Conservation (phyloP, 30 jellyfish, hydroid and myxozoan genomes). For the Hydra vulgaris region DNA sequence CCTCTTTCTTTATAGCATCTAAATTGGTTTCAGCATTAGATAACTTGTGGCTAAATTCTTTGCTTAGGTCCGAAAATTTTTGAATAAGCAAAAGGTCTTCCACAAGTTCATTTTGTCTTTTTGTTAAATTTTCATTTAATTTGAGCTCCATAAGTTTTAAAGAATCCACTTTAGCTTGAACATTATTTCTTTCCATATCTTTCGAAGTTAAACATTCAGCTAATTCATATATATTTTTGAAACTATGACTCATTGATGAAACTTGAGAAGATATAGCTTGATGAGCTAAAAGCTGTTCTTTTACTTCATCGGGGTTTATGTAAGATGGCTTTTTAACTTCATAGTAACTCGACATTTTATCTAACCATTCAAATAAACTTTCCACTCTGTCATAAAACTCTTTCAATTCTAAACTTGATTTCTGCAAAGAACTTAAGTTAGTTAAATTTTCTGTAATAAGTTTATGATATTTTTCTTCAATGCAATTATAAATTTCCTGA, state of each 20-base stretch:
- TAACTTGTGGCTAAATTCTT: conserved; percentile 42
- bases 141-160: conserved; percentile 57
- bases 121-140: conserved; percentile 41
- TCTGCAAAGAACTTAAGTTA: conserved; percentile 62
- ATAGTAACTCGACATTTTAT: conserved; percentile 35
- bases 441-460: conserved; percentile 59
- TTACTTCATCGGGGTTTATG: conserved; percentile 67
- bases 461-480: conserved; percentile 33
- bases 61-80: conserved; percentile 61
- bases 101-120: conserved; percentile 76
- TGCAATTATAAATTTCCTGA: conserved; percentile 15
- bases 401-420: conserved; percentile 58
- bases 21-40: conserved; percentile 55
- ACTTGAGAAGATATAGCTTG: conserved; percentile 56
- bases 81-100: conserved; percentile 81
- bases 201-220: conserved; percentile 76
- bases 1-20: conserved; percentile 49
- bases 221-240: conserved; percentile 55
- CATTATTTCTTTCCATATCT: conserved; percentile 75
- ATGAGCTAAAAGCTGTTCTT: conserved; percentile 67
- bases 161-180: conserved; percentile 60
- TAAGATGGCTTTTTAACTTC: conserved; percentile 67
- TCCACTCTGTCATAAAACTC: conserved; percentile 56
- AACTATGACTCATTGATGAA: conserved; percentile 56
- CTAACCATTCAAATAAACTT: conserved; percentile 52